Evolutionary conservation across 1,140 invertebrate genomes (phyloP), one percentile per base, ranked within the genome.

Genomic region (Gerris buenoi): DNA sequence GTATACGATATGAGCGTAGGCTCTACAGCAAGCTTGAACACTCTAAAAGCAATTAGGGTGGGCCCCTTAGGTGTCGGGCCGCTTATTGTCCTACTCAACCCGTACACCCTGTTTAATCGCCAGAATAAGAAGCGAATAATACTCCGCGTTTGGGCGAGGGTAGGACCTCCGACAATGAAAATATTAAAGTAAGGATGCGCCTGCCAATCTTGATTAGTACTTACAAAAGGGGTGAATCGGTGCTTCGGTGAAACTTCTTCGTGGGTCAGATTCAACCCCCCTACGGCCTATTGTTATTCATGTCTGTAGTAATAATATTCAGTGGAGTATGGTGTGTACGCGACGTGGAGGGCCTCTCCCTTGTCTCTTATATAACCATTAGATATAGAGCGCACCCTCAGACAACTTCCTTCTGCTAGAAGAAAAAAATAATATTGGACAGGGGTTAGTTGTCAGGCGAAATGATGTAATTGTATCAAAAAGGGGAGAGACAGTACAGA

Each of bases 201-300:
- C 59, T 61, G 59, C 59, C 59, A 61, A 61, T 61, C 59, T 61
- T 61, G 59, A 61, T 61, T 61, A 61, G 59, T n/a, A 3, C 25
- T 22, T n/a, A 61, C 22, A 61, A 61, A 22, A 61, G 59, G 59
- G n/a, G 59, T 22, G n/a, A 46, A 46, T 46, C 33, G 33, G 18
- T 46, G 33, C 18, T 46, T n/a, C n/a, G n/a, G n/a, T n/a, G n/a
- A n/a, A n/a, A n/a, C n/a, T 46, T 46, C 18, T 46, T 10, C 33
- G 5, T 46, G 33, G 33, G 33, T 46, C 33, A 46, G 33, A 18
- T 5, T 46, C 33, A 18, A 46, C 33, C 33, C 33, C 33, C 59
- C 22, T 5, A n/a, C n/a, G 3, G 22, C 3, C 22, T 25, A 61
- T 61, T 61, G 59, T 61, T 61, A 61, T 61, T 61, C 59, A 61